phyloP scores from a whole-genome alignment of 1,140 invertebrate genomes.

The Caenorhabditis briggsae region DNA sequence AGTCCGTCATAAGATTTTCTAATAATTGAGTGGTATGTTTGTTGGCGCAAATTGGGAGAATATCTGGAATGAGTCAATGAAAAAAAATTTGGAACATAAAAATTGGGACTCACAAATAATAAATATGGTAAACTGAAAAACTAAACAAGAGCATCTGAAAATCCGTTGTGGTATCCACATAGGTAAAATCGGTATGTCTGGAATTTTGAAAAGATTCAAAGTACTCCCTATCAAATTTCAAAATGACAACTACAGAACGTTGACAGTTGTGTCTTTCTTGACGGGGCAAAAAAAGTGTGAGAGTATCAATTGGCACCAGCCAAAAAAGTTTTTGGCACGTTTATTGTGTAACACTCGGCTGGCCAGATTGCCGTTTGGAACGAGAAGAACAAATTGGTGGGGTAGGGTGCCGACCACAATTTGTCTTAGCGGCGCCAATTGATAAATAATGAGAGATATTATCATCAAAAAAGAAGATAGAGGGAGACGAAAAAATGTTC shows the following conservation, averaged over 20 bases:
- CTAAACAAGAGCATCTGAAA: neutral
- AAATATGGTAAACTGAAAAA: neutral
- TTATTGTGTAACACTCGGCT: slow-evolving; percentile 18
- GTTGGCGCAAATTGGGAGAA: neutral
- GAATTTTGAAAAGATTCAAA: neutral
- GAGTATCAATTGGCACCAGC: slow-evolving; percentile 11
- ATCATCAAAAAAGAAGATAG: neutral
- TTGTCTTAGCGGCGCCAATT: slow-evolving; percentile 47
- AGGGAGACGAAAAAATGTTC: too few species aligned
- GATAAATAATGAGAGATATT: slow-evolving; percentile 48
- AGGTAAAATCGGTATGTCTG: neutral
- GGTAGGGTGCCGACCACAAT: slow-evolving; percentile 2
- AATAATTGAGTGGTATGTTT: slow-evolving; percentile 47
- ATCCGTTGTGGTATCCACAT: slow-evolving; percentile 53
- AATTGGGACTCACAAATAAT: neutral
- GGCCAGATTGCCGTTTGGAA: neutral
- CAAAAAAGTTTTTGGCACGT: slow-evolving; percentile 4
- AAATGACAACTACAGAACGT: neutral
- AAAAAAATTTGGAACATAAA: neutral
- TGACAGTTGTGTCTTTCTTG: neutral
- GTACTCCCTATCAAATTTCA: neutral
- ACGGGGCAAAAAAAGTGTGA: neutral
- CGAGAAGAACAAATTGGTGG: slow-evolving; percentile 31
- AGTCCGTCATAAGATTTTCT: slow-evolving; percentile 61
- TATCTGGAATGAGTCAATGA: neutral